Evolutionary conservation across 2,888 invertebrate species (phyloP), one percentile per base, ranked within the genome.

Genomic region (Philopedon plagiatum): DNA sequence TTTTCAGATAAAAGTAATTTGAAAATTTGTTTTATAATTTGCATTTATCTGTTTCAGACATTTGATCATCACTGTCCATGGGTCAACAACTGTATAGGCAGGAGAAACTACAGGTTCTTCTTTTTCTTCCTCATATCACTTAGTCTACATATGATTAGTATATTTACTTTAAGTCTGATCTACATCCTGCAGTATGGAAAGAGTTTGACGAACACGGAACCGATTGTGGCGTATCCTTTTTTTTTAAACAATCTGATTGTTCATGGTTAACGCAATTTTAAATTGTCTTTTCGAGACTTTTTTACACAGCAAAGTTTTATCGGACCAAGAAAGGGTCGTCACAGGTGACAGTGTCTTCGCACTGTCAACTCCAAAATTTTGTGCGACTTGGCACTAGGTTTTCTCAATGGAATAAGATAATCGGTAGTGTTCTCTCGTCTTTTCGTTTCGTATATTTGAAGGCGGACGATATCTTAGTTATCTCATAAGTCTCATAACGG

Each of bases 61-160:
- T 99, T 99, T 87, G 99, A 99, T 88, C 99, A 99, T 90, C 99
- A 99, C 87, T 99, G 99, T 87, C 96, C 97, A 76, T 97, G 97
- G 97, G 96, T 97, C 83, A 97, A 97, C 87, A 97, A 97, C 87
- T 97, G 97, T 86, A 98, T 98, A 84, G 98, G 98, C 76, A 91
- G 97, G 81, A 91, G 98, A 81, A 98, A 98, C 87, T 99, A 99
- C 87, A 90, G 99, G 84, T 98, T 97, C 87, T 99, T 99, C 90
- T 99, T 99, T 89, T 95, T 98, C 89, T 99, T 99, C 87, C 92
- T 99, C 76, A 91, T 98, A 84, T 97, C 97, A 71, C 90, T 99
- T 76, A 96, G 97, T 82, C 90, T 97, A 83, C 99, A 99, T 87
- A 99, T 99, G 97, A 91, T 97, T 83, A 95, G 96, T 87, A 97